Evolutionary conservation across 2,113 vertebrate species (phyloP), one percentile per base, ranked within the genome.

Genomic region (Amblyornis subalaris): DNA sequence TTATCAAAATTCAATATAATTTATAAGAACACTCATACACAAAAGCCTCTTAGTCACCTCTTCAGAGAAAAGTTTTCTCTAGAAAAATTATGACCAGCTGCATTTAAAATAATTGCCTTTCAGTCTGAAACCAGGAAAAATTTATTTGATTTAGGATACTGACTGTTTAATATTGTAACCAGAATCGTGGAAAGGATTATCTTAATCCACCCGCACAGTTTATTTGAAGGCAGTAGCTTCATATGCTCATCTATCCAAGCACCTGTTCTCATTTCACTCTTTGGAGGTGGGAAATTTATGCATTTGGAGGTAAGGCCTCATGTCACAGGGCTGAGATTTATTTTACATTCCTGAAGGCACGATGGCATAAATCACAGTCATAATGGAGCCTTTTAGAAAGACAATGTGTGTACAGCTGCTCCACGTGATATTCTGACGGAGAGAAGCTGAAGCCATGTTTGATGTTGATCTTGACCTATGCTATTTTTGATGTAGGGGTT

Each of bases 271-370:
- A 82, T 77, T 88, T 88, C 57, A 71, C 15, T 83, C 61, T 58
- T 65, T 33, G 48, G 47, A 90, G 23, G 47, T 50, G 53, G 36
- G 71, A 85, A 85, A 85, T 88, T 67, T 90, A 90, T 85, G 80
- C 51, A 44, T 85, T 74, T 2, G 1, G 57, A 88, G 57, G 57
- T 48, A 78, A 90, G 55, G 76, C 67, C 75, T 92, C 78, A 90
- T 85, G 55, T 88, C 61, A 36, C 6, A 26, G 61, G 85, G 83
- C 44, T 29, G 62, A 92, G 86, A 90, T 94, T 94, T 94, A 90
- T 88, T 78, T 90, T 62, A 78, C 65, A 40, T 82, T 85, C 50
- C 66, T 44, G 51, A 88, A 85, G 53, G 61, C 50, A 92, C n/a
- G 28, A 22, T 8, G 31, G 60, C 6, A 8, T 89, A 93, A 93